Evolutionary conservation across 2,113 vertebrate genomes (phyloP).

Genomic region (Indri indri): DNA sequence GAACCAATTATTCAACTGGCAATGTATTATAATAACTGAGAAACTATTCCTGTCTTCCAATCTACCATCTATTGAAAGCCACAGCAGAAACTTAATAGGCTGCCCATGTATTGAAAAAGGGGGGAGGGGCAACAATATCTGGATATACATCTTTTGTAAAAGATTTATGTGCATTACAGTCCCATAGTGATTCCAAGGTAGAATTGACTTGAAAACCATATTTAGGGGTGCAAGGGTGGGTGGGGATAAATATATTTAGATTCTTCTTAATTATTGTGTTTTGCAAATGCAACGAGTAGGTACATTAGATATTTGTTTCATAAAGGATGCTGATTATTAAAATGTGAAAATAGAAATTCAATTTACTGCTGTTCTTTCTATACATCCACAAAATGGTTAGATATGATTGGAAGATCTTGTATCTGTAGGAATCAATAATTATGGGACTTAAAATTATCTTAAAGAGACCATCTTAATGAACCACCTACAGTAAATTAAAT

Average conservation of each 20-base stretch:
- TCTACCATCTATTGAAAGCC: not conserved
- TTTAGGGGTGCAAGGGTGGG: not conserved
- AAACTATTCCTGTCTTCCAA: not conserved
- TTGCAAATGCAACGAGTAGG: not conserved
- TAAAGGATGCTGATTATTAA: not conserved
- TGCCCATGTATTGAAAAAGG: not conserved
- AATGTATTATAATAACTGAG: slow-evolving; percentile 26
- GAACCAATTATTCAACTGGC: slow-evolving; percentile 64
- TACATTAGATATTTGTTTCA: not conserved
- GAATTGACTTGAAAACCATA: slow-evolving; percentile 25
- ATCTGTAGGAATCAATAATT: not conserved
- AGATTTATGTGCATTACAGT: not conserved
- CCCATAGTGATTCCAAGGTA: not conserved
- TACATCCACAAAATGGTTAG: not conserved
- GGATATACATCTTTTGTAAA: not conserved
- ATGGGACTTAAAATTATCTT: not conserved
- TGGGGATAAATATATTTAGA: not conserved
- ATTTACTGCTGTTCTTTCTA: not conserved
- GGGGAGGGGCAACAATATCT: not conserved
- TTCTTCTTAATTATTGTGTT: not conserved
- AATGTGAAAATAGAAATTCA: slow-evolving; percentile 10
- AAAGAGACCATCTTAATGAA: not conserved
- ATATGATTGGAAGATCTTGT: not conserved
- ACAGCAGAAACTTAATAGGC: not conserved
- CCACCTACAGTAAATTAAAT: not conserved